These are phyloP conservation scores for Eupithecia subfuscata DNA, from an alignment of 2,888 invertebrate species.

Conservation along the genomic window DNA sequence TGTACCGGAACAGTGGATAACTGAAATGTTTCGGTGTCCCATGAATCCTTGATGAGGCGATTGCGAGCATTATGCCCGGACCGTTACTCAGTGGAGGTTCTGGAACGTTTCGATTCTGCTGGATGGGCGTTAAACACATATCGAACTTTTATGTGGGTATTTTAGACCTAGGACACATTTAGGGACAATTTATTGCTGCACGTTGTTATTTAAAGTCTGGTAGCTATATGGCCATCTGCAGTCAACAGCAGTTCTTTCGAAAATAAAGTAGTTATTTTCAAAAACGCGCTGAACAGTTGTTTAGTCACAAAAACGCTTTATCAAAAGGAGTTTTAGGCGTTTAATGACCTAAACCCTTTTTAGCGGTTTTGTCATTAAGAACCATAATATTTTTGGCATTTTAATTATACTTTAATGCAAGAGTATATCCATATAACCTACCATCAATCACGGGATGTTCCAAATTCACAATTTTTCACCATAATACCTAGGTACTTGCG, in stretches of 20 bases:
- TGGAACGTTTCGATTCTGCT: neutral
- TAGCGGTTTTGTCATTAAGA: no score
- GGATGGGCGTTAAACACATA: neutral
- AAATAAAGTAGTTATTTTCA: no score
- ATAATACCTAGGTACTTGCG: neutral
- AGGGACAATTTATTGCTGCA: no score
- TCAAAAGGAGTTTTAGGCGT: neutral
- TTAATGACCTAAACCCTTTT: no score
- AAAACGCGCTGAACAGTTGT: neutral
- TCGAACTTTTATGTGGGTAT: neutral
- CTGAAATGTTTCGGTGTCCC: slow-evolving; percentile 55
- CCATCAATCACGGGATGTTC: no score
- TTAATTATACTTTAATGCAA: neutral
- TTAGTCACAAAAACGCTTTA: neutral
- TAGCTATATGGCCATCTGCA: no score
- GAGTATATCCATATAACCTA: neutral
- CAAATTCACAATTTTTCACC: neutral
- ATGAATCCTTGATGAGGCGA: slow-evolving; percentile 54
- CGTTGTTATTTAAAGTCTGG: no score
- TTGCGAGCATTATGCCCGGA: slow-evolving; percentile 6
- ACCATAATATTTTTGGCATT: neutral
- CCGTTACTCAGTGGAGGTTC: neutral
- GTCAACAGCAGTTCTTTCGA: no score
- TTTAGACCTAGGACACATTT: neutral
- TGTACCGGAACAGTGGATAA: slow-evolving; percentile 41